Evolutionary conservation across 53 echinoderm and acorn worm species (phyloP), one percentile per base, ranked within the genome.

Genomic region (Paelopatides confundens): DNA sequence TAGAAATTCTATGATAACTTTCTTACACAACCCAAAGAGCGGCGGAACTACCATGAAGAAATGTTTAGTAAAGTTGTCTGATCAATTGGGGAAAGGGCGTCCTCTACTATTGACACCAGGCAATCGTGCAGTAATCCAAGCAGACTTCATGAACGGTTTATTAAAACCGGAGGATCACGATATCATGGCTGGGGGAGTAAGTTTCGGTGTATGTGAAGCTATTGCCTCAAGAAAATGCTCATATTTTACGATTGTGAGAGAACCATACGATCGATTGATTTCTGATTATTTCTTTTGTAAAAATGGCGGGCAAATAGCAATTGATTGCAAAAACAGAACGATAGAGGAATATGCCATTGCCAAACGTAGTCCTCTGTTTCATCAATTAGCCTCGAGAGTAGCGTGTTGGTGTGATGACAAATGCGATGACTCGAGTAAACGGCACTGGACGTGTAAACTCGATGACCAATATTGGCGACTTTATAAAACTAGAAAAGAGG

Each of bases 201-300:
- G 79, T 33, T 79, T 51, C 30, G 79, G 79, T 33, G 31, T 79
- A 14, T 51, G 79, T 21, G 79, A 79, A 13, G 32, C 30, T 50
- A 51, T 79, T 33, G 10, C 50, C 18, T 31, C 79, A 2, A 79
- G 79, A 26, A 33, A 32, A 52, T 97, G 98, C 65, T 95, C 98
- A 0, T 97, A 95, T 66, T 95, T 97, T 70, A 97, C 98, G 32
- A 90, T 97, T 37, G 67, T 97, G 32, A 86, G 98, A 24, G 89
- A 97, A 14, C 98, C 98, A 6, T 97, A 94, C 78, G 95, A 97
- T 17, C 76, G 98, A 10, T 86, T 71, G 21, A 84, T 97, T 35
- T 97, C 98, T 14, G 90, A 93, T 18, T 95, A 93, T 58, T 69
- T 82, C 29, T 97, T 94, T 39, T 97, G 98, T 87, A 54, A 79